phyloP scores from a whole-genome alignment of 2,888 invertebrate species.

The Ennomos quercinarius region DNA sequence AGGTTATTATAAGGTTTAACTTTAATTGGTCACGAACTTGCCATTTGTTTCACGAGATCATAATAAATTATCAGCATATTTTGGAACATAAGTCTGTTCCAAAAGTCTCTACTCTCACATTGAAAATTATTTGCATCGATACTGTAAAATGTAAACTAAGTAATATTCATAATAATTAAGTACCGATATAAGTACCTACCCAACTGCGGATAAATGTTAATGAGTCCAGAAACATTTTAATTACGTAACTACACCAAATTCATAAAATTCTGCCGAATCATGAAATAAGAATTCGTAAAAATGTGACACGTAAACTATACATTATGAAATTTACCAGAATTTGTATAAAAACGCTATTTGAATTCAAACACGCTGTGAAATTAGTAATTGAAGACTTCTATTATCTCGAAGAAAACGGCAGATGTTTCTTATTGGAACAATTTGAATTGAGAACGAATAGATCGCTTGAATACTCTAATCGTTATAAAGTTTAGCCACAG shows the following conservation, averaged over 20 bases:
- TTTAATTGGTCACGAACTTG: conserved; percentile 1
- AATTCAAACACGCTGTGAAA: conserved; percentile 13
- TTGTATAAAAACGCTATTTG: conserved; percentile 30
- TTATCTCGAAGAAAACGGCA: conserved; percentile 15
- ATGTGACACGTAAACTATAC: conserved; percentile 5
- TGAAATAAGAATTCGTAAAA: conserved; percentile 1
- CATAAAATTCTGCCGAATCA: conserved; percentile 4
- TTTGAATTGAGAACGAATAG: conserved; percentile 10
- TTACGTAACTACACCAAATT: neutral
- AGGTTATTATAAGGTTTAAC: conserved; percentile 1
- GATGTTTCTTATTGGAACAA: conserved; percentile 17
- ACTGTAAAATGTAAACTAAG: too few relatives aligned
- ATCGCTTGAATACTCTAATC: conserved; percentile 6
- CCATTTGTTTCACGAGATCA: neutral
- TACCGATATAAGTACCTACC: too few relatives aligned
- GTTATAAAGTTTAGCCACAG: conserved; percentile 3
- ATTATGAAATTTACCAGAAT: conserved; percentile 2
- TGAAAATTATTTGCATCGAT: too few relatives aligned
- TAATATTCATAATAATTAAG: too few relatives aligned
- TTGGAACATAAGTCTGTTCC: too few relatives aligned
- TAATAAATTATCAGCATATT: neutral
- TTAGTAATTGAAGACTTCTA: conserved; percentile 32
- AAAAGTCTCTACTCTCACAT: too few relatives aligned
- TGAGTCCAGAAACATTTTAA: conserved; percentile 2
- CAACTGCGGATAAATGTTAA: neutral